Conservation (phyloP, 2,113 vertebrate genomes). For the Sebastes schlegelii region DNA sequence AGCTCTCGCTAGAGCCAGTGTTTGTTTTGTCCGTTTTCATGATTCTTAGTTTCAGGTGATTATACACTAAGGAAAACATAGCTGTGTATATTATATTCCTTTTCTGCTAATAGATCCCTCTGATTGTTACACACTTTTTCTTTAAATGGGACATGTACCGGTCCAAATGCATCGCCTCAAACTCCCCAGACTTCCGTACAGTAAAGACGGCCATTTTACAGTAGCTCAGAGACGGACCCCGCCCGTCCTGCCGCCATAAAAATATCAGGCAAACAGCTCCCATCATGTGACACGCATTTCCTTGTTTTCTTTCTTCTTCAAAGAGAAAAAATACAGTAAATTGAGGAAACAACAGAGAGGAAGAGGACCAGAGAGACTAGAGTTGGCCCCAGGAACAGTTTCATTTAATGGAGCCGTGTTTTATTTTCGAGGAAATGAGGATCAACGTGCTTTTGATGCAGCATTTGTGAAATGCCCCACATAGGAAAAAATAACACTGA, state of each 20-base stretch:
- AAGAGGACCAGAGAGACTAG: slow-evolving; percentile 32
- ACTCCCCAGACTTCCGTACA: not conserved
- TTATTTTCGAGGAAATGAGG: slow-evolving; percentile 54
- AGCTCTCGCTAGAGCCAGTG: too few species aligned
- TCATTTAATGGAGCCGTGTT: slow-evolving; percentile 48
- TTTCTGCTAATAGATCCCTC: too few species aligned
- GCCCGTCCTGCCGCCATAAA: slow-evolving; percentile 77
- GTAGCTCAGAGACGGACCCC: slow-evolving; percentile 69
- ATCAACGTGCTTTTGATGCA: slow-evolving; percentile 44
- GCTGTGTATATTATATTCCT: too few species aligned
- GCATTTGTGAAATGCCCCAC: slow-evolving; percentile 55
- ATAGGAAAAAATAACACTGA: slow-evolving; percentile 55
- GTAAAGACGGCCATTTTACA: slow-evolving; percentile 83
- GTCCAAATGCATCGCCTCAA: not conserved
- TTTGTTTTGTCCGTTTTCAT: too few species aligned
- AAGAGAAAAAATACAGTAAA: slow-evolving; percentile 56
- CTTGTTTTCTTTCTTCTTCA: slow-evolving; percentile 75
- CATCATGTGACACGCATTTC: slow-evolving; percentile 69
- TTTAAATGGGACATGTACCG: not conserved
- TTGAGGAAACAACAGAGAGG: not conserved
- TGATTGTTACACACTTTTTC: too few species aligned
- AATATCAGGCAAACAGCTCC: slow-evolving; percentile 59
- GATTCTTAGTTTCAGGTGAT: too few species aligned
- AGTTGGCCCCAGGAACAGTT: slow-evolving; percentile 29
- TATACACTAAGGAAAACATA: too few species aligned